phyloP scores from a whole-genome alignment of 2,888 invertebrate genomes.

The Parapristionchus giblindavisi region DNA sequence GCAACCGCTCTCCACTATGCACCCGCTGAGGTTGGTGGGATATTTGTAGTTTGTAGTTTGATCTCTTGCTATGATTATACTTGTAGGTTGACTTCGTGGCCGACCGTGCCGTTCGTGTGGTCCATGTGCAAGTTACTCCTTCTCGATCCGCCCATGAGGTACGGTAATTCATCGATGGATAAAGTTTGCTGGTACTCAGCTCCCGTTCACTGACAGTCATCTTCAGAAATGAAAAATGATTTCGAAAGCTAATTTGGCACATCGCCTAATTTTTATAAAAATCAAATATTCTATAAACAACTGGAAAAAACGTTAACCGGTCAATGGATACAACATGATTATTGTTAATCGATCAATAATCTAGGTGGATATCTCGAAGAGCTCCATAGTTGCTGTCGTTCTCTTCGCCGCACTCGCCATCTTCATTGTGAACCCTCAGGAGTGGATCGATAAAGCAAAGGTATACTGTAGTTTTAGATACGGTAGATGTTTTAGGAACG shows the following conservation, averaged over 20 bases:
- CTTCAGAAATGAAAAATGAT: too few relatives aligned
- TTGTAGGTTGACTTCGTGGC: too few relatives aligned
- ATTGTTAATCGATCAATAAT: not conserved
- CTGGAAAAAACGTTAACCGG: not conserved
- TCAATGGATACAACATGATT: too few relatives aligned
- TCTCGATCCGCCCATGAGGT: slow-evolving; percentile 26
- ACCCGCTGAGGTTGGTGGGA: too few relatives aligned
- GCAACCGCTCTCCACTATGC: not conserved
- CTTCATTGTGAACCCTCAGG: slow-evolving; percentile 48
- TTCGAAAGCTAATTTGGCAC: too few relatives aligned
- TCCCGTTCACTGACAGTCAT: too few relatives aligned
- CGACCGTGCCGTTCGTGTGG: slow-evolving; percentile 5
- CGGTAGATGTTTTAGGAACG: too few relatives aligned
- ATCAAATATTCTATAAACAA: not conserved
- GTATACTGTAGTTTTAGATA: not conserved
- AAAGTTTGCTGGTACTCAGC: too few relatives aligned
- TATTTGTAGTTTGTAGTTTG: too few relatives aligned
- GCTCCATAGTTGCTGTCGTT: slow-evolving; percentile 49
- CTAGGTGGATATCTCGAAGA: slow-evolving; percentile 49
- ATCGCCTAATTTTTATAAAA: too few relatives aligned
- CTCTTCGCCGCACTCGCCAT: slow-evolving; percentile 50
- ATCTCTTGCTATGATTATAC: too few relatives aligned
- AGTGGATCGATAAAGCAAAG: slow-evolving; percentile 21
- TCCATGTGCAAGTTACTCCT: slow-evolving; percentile 6
- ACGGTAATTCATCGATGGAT: not conserved